Evolutionary conservation across 2,888 invertebrate genomes (phyloP), one percentile per base, ranked within the genome.

Genomic region (Troides oblongomaculatus): DNA sequence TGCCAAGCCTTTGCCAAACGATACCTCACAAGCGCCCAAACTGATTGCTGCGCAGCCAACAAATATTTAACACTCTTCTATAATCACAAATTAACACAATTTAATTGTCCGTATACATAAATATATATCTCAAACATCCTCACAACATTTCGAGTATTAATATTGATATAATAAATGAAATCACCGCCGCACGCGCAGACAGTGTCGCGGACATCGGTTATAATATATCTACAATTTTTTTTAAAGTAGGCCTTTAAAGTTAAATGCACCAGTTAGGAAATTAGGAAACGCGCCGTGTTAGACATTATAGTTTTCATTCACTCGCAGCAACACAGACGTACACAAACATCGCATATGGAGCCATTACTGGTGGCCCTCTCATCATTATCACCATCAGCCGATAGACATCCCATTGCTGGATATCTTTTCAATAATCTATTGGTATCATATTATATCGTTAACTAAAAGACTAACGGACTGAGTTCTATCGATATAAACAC

Each of bases 221-320:
- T 76, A 82, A 79, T 79, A 82, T 84, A 86, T 87, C 83, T 85
- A 86, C 86, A 87, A 78, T 78, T 78, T 78, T 70, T 78, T 71
- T 78, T 21, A 75, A 82, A 78, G 79, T 87, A 90, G 89, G 88
- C 89, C 87, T 78, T 87, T 80, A 86, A 83, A 84, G 86, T 89
- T 90, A 90, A 90, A 90, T 90, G 90, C 89, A 83, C 72, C 75
- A 74, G 72, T 76, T 76, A 78, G 70, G 75, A 74, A 75, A 75
- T 77, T 72, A 80, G 74, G 66, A 69, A 21, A 59, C 63, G 53
- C 53, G 18, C 4, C n/a, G n/a, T 53, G 53, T 53, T 53, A n/a
- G n/a, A 53, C 5, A 5, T 18, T 50, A 18, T 64, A 39, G 23
- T 50, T 62, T 69, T 69, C 61, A 46, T 62, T 46, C 62, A 61